Base-by-base conservation (phyloP, 2,797 vertebrate species). In the Dermochelys coriacea region DNA sequence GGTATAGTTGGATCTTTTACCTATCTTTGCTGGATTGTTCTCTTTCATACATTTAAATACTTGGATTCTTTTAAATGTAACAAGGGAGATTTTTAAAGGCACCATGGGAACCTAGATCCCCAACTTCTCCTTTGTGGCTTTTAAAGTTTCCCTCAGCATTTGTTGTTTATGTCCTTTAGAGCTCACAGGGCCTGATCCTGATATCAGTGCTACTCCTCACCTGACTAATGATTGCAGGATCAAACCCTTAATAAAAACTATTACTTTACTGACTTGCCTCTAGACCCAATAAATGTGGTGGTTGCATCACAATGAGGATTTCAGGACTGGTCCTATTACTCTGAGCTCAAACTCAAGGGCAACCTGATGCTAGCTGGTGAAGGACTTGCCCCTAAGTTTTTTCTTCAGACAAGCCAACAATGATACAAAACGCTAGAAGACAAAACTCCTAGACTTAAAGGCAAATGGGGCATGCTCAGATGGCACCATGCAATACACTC, bases 1-100 rank as follows among this genome's bases (percentile, higher is more conserved):
- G 50, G 16, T 87, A 29, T 82, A 29, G 6, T 75, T 88, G 79
- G 45, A 71, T 57, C 18, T 31, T 89, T 4, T 16, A 82, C 6
- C 25, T 5, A 12, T 59, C 68, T 75, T n/a, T 14, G 4, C 80
- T 75, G 47, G 37, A 45, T 27, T 74, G 12, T 23, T 45, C 55
- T 5, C 50, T 80, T 82, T 31, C 19, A 41, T 51, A 19, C 31
- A 5, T 85, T 57, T 61, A 5, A 12, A 29, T 31, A 45, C 31
- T 68, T 25, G 51, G 3, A 16, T 41, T 54, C 29, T 59, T 85
- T 55, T 80, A 85, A 92, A 51, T 41, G 25, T 0, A 3, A 94
- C 16, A 5, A 37, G 93, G 25, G 2, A 89, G 4, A 6, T 23
- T 84, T 94, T 91, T 50, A 88, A 88, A 80, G 47, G 23, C 9